These are phyloP conservation scores for Crotalus adamanteus DNA, from an alignment of 2,797 vertebrate genomes.

Conservation along the genomic window DNA sequence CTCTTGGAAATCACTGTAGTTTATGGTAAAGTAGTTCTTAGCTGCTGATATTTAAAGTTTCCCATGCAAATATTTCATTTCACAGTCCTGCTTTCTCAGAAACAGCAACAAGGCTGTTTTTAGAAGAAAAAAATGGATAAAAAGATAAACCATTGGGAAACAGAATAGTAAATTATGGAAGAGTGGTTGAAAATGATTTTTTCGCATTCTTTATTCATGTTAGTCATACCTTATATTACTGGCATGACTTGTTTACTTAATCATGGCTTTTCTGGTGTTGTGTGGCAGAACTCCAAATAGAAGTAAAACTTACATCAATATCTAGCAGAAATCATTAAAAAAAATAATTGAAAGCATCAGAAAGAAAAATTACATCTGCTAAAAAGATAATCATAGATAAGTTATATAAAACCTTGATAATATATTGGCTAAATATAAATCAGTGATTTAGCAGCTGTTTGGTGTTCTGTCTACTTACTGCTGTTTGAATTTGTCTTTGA, in stretches of 20 bases:
- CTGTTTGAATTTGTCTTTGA: constrained; percentile 48
- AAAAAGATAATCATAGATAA: constrained; percentile 36
- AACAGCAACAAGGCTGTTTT: not conserved
- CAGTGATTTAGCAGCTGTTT: constrained; percentile 46
- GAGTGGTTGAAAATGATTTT: not conserved
- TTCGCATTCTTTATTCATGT: not conserved
- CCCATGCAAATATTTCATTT: not conserved
- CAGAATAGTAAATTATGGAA: not conserved
- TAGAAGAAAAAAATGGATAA: not conserved
- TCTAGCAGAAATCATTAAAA: constrained; percentile 45
- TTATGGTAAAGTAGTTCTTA: not conserved
- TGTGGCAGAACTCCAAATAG: not conserved
- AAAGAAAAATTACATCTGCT: constrained; percentile 41
- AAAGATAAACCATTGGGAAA: not conserved
- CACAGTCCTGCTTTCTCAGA: not conserved
- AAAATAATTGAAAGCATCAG: constrained; percentile 44
- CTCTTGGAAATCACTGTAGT: not conserved
- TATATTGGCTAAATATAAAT: constrained; percentile 55
- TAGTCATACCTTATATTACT: not conserved
- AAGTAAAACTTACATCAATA: constrained; percentile 8
- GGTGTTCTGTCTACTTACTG: not conserved
- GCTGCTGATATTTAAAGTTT: not conserved
- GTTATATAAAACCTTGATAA: constrained; percentile 33
- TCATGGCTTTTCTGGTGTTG: not conserved
- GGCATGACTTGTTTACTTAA: not conserved